phyloP scores from a whole-genome alignment of 35 echinoderm and acorn worm species.

The Amphiura filiformis region DNA sequence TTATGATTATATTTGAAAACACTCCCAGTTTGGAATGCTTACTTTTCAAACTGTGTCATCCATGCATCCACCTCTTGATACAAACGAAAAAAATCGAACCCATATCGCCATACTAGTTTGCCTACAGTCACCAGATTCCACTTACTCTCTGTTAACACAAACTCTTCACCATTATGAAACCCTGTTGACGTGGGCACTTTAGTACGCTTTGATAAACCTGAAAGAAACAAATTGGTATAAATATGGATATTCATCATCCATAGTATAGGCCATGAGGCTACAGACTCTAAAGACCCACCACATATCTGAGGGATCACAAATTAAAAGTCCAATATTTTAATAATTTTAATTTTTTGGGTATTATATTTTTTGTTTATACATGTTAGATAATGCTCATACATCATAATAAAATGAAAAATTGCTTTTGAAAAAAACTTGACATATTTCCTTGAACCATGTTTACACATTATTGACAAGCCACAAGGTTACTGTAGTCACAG shows the following conservation, averaged over 20 bases:
- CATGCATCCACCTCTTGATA: conserved; percentile 37
- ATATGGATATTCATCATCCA: neutral
- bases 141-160: conserved; percentile 73
- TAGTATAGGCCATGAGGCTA: neutral
- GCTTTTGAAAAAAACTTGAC: too few relatives aligned
- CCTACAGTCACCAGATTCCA: conserved; percentile 50
- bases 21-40: too few relatives aligned
- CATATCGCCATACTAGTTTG: conserved; percentile 73
- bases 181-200: conserved; percentile 21
- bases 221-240: too few relatives aligned
- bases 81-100: conserved; percentile 52
- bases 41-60: conserved; percentile 65
- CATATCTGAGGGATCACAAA: neutral
- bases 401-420: too few relatives aligned
- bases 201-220: conserved; percentile 51
- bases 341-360: too few relatives aligned
- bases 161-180: conserved; percentile 80
- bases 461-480: too few relatives aligned
- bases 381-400: too few relatives aligned
- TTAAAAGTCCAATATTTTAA: neutral
- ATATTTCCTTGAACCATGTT: too few relatives aligned
- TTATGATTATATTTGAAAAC: too few relatives aligned
- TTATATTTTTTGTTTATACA: too few relatives aligned
- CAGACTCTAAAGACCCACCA: neutral
- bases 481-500: too few relatives aligned